phyloP scores from a whole-genome alignment of 2,888 invertebrate genomes.

The Metopia argyrocephala region DNA sequence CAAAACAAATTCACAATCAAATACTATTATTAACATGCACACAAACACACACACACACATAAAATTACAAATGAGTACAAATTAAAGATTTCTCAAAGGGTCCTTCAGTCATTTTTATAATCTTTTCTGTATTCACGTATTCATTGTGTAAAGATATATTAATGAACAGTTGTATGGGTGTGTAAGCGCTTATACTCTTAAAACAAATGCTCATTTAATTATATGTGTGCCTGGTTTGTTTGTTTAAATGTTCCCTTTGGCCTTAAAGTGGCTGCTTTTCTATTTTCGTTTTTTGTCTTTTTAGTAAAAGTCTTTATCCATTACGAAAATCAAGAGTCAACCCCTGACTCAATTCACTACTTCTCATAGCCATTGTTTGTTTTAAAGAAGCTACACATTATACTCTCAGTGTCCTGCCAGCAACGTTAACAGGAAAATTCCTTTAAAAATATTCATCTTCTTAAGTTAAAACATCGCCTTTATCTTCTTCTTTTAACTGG shows the following conservation, averaged over 20 bases:
- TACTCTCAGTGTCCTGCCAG: conserved; percentile 33
- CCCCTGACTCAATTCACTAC: not conserved
- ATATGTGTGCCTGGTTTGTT: not conserved
- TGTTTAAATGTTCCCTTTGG: conserved; percentile 36
- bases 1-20: not conserved
- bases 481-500: conserved; percentile 33
- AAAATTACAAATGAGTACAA: conserved; percentile 19
- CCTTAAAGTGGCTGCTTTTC: conserved; percentile 46
- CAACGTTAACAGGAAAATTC: conserved; percentile 49
- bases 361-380: conserved; percentile 21
- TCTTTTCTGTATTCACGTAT: not conserved
- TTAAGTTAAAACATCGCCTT: conserved; percentile 26
- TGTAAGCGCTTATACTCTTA: not conserved
- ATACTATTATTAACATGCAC: not conserved
- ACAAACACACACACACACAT: conserved; percentile 35
- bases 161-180: not conserved
- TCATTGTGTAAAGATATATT: not conserved
- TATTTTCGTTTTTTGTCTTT: conserved; percentile 11
- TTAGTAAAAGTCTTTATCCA: not conserved
- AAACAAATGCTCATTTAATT: conserved; percentile 28
- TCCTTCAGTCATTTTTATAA: conserved; percentile 1
- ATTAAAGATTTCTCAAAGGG: conserved; percentile 41
- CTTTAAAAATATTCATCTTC: conserved; percentile 53
- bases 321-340: conserved; percentile 37
- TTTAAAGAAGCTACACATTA: conserved; percentile 18